A percentile compares a stretch with the other conserved stretches of the same genome.
Evolutionary conservation across 2,113 vertebrate species (phyloP).

Genomic region (Campylomormyrus numenius): DNA sequence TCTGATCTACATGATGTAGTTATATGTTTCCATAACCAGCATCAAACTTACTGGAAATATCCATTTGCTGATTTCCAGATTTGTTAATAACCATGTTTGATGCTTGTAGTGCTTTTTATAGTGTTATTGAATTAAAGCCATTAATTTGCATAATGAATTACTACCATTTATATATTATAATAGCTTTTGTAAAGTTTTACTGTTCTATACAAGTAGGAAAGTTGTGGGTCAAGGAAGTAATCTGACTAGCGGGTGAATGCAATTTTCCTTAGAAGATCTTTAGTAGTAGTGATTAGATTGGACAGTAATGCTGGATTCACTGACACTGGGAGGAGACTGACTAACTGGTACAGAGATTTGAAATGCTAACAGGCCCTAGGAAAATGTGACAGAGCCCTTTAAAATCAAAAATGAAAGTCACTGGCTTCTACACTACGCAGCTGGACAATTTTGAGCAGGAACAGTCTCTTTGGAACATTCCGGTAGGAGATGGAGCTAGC

Average conservation of each 20-base stretch:
- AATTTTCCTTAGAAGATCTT: not conserved
- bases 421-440: not conserved
- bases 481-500: not conserved
- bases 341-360: constrained; percentile 7
- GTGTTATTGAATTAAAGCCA: not conserved
- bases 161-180: not conserved
- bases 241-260: not conserved
- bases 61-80: not conserved
- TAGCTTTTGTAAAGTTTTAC: not conserved
- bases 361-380: constrained; percentile 37
- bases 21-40: not conserved
- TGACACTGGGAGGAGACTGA: not conserved
- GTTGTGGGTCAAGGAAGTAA: not conserved
- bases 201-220: not conserved
- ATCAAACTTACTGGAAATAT: not conserved
- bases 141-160: not conserved
- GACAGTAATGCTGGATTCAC: not conserved
- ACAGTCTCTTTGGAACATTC: not conserved
- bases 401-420: not conserved
- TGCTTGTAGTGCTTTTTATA: not conserved
- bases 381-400: not conserved
- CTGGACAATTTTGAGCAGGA: not conserved
- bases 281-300: not conserved
- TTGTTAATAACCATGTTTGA: not conserved
- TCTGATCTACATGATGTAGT: not conserved